Evolutionary conservation across 2,888 invertebrate species (phyloP).

Genomic region (Mechanitis messenoides): DNA sequence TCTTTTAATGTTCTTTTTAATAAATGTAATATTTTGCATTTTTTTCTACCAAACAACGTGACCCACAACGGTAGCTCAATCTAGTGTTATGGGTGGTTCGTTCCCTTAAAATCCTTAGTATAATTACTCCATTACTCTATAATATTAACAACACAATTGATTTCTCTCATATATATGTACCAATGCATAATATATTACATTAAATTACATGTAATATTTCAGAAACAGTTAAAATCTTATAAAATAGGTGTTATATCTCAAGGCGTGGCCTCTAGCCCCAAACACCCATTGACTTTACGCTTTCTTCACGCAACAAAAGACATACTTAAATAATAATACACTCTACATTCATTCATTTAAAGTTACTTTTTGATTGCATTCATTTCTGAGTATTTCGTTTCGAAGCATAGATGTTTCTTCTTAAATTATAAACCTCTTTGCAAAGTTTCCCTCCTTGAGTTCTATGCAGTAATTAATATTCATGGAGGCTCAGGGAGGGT

Average conservation of each 20-base stretch:
- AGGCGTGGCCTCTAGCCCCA: slow-evolving; percentile 58
- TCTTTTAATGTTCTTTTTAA: slow-evolving; percentile 7
- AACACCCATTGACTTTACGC: slow-evolving; percentile 72
- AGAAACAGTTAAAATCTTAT: slow-evolving; percentile 20
- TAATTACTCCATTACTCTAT: too few species aligned
- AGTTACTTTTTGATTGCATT: slow-evolving; percentile 35
- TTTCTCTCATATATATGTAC: background rate
- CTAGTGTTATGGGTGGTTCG: background rate
- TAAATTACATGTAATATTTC: too few species aligned
- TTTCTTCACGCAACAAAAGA: slow-evolving; percentile 66
- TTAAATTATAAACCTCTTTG: slow-evolving; percentile 77
- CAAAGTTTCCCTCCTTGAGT: slow-evolving; percentile 76
- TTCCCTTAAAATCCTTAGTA: too few species aligned
- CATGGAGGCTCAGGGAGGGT: slow-evolving; percentile 73
- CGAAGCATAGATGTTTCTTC: slow-evolving; percentile 65
- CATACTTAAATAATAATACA: slow-evolving; percentile 35
- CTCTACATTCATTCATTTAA: slow-evolving; percentile 35
- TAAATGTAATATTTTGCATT: background rate
- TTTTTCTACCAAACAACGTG: background rate
- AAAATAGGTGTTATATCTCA: slow-evolving; percentile 47
- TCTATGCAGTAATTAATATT: slow-evolving; percentile 77
- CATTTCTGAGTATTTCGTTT: slow-evolving; percentile 62
- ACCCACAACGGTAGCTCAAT: background rate
- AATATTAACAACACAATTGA: too few species aligned
- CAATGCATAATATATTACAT: background rate